Conservation (phyloP, 2,797 vertebrate species). For the Capromys pilorides region DNA sequence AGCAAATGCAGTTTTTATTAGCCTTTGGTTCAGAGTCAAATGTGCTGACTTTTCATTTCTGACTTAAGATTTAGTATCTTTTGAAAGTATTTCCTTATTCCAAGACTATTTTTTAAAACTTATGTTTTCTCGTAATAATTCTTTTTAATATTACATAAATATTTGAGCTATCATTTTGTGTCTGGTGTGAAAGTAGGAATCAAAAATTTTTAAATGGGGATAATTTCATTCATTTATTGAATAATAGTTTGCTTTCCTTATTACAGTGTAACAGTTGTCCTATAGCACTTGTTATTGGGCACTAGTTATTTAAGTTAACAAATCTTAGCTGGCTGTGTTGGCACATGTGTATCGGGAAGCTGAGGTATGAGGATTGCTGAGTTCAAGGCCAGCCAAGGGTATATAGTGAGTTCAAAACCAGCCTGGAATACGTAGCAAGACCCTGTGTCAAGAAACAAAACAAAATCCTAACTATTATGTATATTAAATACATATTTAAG, state of each 20-base stretch:
- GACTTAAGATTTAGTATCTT: conserved; percentile 1
- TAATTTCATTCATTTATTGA: conserved; percentile 4
- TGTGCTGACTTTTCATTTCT: not conserved
- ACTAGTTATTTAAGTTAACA: conserved; percentile 46
- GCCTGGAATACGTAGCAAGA: not conserved
- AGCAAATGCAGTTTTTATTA: conserved; percentile 28
- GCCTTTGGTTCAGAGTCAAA: not conserved
- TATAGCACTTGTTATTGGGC: conserved; percentile 38
- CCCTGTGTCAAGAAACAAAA: not conserved
- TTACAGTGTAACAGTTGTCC: conserved; percentile 8
- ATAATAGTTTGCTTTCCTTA: conserved; percentile 12
- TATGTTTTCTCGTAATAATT: not conserved
- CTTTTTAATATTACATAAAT: conserved; percentile 1
- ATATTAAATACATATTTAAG: conserved; percentile 26
- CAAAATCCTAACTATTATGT: not conserved
- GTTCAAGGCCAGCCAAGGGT: not conserved
- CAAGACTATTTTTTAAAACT: not conserved
- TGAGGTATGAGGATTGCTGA: not conserved
- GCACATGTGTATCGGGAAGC: not conserved
- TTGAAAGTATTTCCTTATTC: conserved; percentile 9
- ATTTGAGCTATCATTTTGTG: conserved; percentile 39
- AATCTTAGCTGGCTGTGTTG: not conserved
- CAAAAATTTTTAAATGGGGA: not conserved
- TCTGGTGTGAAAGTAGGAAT: not conserved
- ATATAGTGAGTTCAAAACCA: not conserved